Base-by-base conservation (phyloP, 2,797 vertebrate species). In the Falco berigora region DNA sequence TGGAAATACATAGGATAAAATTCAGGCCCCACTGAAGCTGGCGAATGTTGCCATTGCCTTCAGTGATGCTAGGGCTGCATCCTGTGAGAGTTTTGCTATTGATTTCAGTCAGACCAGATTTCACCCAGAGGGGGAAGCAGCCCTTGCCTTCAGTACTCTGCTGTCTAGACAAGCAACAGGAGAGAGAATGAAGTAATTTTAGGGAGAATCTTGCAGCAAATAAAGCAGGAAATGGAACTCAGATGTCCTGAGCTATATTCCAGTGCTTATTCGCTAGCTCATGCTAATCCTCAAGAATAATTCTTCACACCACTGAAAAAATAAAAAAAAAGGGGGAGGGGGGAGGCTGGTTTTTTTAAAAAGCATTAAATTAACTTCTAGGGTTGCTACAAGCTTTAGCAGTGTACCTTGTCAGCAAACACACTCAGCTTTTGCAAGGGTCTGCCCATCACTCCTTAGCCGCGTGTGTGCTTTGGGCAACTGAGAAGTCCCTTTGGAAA, bases 141-240 rank as follows among this genome's bases (percentile, higher is more conserved):
- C 52, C 56, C 19, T 71, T 83, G 92, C 90, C 64, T 94, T 89
- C 53, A 89, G 78, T 40, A 19, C 53, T 79, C 50, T 74, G 72
- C 84, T 87, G 88, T 89, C 93, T 92, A 89, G 86, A 95, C 52
- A 75, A 82, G 78, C 22, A 83, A 80, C 18, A 15, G 19, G 56
- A 50, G 17, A 91, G 62, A 83, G 56, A 95, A 63, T 1, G 72
- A 88, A 93, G 66, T 34, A 9, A 87, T 79, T n/a, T 88, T 25
- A 36, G 53, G 85, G 59, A 61, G 69, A 87, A 88, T 62, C 55
- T 90, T 69, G 49, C 28, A 84, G 42, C 38, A 90, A 92, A 94
- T 84, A 88, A 74, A 86, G 62, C 66, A 82, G 74, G 32, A 95
- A 93, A 93, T 90, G 67, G 79, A 95, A 88, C 46, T 95, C 79